phyloP scores from a whole-genome alignment of 2,113 vertebrate species.

The Hippocampus mohnikei region DNA sequence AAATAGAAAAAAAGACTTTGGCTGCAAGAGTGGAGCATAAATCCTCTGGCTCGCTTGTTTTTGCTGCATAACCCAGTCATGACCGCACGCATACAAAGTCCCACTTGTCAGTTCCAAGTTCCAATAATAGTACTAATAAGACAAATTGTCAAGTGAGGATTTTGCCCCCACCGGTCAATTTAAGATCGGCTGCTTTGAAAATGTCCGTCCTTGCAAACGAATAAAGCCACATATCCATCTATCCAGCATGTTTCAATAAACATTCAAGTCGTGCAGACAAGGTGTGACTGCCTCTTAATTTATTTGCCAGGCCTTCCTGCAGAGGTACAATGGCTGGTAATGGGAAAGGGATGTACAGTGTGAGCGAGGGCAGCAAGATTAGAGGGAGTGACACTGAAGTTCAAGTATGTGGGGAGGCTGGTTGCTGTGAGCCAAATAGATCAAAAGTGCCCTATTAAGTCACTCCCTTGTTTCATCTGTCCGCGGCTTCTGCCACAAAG shows the following conservation, averaged over 20 bases:
- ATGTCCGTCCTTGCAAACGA: background rate
- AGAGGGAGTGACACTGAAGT: slow-evolving; percentile 24
- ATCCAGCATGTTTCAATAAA: slow-evolving; percentile 5
- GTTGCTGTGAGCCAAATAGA: slow-evolving; percentile 17
- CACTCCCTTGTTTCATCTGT: slow-evolving; percentile 41
- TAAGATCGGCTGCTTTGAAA: slow-evolving; percentile 29
- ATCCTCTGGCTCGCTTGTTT: background rate
- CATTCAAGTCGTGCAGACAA: slow-evolving; percentile 1
- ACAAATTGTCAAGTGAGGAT: slow-evolving; percentile 28
- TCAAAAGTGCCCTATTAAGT: slow-evolving; percentile 45
- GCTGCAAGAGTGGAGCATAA: slow-evolving; percentile 8
- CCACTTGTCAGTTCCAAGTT: slow-evolving; percentile 41
- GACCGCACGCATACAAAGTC: slow-evolving; percentile 39
- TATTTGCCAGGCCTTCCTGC: slow-evolving; percentile 15
- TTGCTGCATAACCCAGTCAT: slow-evolving; percentile 39
- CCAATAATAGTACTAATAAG: slow-evolving; percentile 23
- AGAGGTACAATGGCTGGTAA: slow-evolving; percentile 47
- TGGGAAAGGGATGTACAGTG: slow-evolving; percentile 54
- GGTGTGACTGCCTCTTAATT: slow-evolving; percentile 20
- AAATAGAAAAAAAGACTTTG: slow-evolving; percentile 1
- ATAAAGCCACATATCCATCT: background rate
- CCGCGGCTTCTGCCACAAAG: slow-evolving; percentile 30
- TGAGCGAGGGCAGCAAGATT: slow-evolving; percentile 2
- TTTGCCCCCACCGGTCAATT: background rate
- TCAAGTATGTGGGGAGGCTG: slow-evolving; percentile 16